phyloP scores from a whole-genome alignment of 2,113 vertebrate species.

The Mesembrinibis cayennensis region DNA sequence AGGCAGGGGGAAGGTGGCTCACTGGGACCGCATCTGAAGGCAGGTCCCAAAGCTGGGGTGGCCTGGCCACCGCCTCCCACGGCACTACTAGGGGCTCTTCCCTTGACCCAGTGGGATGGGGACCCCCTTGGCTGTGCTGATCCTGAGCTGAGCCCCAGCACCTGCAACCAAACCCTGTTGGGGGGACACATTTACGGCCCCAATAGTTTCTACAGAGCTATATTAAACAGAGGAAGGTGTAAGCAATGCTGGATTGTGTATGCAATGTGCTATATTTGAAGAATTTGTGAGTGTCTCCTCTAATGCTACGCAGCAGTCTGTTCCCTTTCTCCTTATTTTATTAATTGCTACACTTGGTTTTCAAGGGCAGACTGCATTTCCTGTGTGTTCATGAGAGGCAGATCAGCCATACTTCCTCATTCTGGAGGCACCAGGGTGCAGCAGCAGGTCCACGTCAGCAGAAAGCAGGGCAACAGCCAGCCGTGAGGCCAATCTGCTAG shows the following conservation, averaged over 20 bases:
- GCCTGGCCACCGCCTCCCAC: background rate
- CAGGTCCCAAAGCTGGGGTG: background rate
- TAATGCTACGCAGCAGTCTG: background rate
- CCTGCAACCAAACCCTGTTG: fast-evolving
- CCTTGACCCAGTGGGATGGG: fast-evolving
- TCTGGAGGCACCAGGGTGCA: background rate
- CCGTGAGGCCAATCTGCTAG: background rate
- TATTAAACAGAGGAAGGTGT: background rate
- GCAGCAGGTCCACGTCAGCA: background rate
- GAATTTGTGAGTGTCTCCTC: background rate
- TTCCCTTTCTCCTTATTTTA: background rate
- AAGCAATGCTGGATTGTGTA: background rate
- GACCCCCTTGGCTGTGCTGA: background rate
- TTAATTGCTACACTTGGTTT: background rate
- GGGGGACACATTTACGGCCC: fast-evolving
- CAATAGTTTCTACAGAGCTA: background rate
- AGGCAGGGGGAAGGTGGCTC: background rate
- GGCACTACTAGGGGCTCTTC: background rate
- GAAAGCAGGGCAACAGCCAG: background rate
- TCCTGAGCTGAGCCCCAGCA: background rate
- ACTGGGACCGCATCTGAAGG: background rate
- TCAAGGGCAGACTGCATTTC: background rate
- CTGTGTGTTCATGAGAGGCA: too few relatives aligned
- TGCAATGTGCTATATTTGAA: background rate
- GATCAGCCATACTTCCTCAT: background rate